Evolutionary conservation across 2,888 invertebrate genomes (phyloP).

Genomic region (Hofmannophila pseudospretella): DNA sequence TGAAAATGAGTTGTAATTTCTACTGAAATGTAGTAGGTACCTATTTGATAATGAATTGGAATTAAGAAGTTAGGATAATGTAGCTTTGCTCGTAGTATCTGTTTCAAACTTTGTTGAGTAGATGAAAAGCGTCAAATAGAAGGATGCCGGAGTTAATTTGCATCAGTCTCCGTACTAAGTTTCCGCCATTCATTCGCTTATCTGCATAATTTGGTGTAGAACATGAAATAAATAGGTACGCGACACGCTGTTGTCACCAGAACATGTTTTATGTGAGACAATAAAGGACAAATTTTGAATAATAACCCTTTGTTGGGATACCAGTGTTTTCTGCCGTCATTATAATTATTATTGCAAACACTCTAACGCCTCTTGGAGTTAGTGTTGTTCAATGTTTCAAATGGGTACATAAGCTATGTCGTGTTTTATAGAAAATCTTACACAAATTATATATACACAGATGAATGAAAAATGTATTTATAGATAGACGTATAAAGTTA

Average conservation of each 20-base stretch:
- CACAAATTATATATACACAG: too few relatives aligned
- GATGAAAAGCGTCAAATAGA: slow-evolving; percentile 59
- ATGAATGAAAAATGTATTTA: too few relatives aligned
- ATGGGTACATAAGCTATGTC: too few relatives aligned
- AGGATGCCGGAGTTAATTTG: slow-evolving; percentile 64
- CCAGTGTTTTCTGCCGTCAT: slow-evolving; percentile 50
- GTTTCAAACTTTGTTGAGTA: slow-evolving; percentile 51
- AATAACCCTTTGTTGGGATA: slow-evolving; percentile 54
- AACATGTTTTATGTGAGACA: slow-evolving; percentile 67
- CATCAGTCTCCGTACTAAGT: slow-evolving; percentile 63
- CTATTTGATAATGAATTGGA: slow-evolving; percentile 27
- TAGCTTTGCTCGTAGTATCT: slow-evolving; percentile 35
- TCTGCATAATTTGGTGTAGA: slow-evolving; percentile 70
- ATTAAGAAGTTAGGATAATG: slow-evolving; percentile 27
- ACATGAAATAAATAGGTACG: slow-evolving; percentile 66
- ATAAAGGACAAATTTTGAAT: slow-evolving; percentile 68
- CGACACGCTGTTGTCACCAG: slow-evolving; percentile 56
- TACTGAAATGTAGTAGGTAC: slow-evolving; percentile 14
- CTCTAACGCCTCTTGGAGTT: too few relatives aligned
- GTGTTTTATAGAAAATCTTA: too few relatives aligned
- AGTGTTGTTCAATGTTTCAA: too few relatives aligned
- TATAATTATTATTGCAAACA: slow-evolving; percentile 41
- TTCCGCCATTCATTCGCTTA: slow-evolving; percentile 68
- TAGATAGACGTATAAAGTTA: too few relatives aligned
- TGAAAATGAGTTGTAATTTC: slow-evolving; percentile 16